Conservation (phyloP, 37 sponge, comb jelly and placozoan genomes). For the Sycon ciliatum region DNA sequence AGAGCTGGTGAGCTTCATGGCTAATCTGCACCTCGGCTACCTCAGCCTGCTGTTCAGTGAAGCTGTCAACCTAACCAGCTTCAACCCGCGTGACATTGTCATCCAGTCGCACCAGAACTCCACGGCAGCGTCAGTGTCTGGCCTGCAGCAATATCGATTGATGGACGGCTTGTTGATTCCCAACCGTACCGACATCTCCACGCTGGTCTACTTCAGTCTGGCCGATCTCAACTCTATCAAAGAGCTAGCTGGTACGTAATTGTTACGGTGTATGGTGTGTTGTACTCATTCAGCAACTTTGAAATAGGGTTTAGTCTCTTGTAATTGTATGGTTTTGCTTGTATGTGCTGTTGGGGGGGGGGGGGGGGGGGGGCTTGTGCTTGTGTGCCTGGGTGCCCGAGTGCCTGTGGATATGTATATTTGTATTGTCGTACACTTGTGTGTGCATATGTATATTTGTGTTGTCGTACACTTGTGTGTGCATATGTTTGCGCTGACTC, state of each 20-base stretch:
- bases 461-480: too few relatives aligned
- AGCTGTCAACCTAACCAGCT: constrained; percentile 48
- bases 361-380: too few relatives aligned
- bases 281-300: too few relatives aligned
- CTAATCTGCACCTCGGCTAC: not conserved
- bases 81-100: constrained; percentile 38
- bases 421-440: too few relatives aligned
- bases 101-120: constrained; percentile 34
- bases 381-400: too few relatives aligned
- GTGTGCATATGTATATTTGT: too few relatives aligned
- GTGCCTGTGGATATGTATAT: too few relatives aligned
- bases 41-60: constrained; percentile 53
- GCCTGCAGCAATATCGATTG: not conserved
- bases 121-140: not conserved
- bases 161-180: not conserved
- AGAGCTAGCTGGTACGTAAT: not conserved
- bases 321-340: too few relatives aligned
- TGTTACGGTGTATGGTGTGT: too few relatives aligned
- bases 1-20: not conserved
- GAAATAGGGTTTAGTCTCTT: too few relatives aligned
- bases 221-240: not conserved
- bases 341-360: too few relatives aligned
- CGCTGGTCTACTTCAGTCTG: not conserved
- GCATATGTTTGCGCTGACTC: too few relatives aligned
- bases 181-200: not conserved